Conservation (phyloP, 2,113 vertebrate species). For the Bos taurus region ARS-UCD2.0 NC_037335.1:48455001-48455500, state of each 20-base stretch:
- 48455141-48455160: neutral
- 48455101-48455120: neutral
- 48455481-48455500: neutral
- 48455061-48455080: neutral
- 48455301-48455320: neutral
- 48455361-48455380: neutral
- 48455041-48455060: constrained; percentile 9
- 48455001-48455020: neutral
- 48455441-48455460: neutral
- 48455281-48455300: neutral
- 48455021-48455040: neutral
- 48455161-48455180: neutral
- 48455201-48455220: neutral
- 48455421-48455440: neutral
- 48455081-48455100: neutral
- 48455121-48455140: neutral
- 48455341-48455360: neutral
- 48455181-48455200: neutral
- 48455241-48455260: neutral
- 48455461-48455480: neutral
- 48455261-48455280: neutral
- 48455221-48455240: neutral
- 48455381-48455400: neutral
- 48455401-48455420: neutral
- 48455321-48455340: neutral